Conservation (phyloP, 2,797 vertebrate genomes). For the Eospalax fontanierii region DNA sequence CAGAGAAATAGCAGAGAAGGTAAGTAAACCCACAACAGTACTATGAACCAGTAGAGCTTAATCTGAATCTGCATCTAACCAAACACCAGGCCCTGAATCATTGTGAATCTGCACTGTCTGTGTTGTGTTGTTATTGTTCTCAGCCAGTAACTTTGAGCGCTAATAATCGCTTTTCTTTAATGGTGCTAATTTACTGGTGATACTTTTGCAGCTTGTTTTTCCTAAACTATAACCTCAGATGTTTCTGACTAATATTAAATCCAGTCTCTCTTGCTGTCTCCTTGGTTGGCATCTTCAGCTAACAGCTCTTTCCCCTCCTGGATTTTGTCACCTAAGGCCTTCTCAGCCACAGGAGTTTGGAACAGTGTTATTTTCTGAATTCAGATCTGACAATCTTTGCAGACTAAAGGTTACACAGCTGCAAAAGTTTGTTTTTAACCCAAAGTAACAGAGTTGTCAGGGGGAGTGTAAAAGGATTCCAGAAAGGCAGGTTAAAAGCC, state of each 20-base stretch:
- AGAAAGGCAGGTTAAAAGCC: conserved; percentile 63
- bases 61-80: not conserved
- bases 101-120: fast-evolving
- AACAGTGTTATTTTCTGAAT: conserved; percentile 79
- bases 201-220: conserved; percentile 65
- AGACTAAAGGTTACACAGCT: conserved; percentile 75
- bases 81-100: not conserved
- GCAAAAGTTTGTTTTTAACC: conserved; percentile 81
- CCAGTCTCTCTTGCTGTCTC: not conserved
- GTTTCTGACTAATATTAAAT: conserved; percentile 18
- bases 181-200: conserved; percentile 60
- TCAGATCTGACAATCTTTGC: conserved; percentile 80
- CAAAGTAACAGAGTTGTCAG: conserved; percentile 75
- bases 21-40: not conserved
- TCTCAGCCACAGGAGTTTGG: conserved; percentile 59
- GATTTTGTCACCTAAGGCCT: conserved; percentile 70
- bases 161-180: not conserved
- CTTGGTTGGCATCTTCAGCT: not conserved
- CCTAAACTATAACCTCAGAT: conserved; percentile 16
- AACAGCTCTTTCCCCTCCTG: conserved; percentile 25
- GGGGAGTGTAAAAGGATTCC: conserved; percentile 55
- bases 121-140: not conserved
- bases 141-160: not conserved
- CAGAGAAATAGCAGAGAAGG: not conserved
- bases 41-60: not conserved